Conservation (phyloP, 2,797 vertebrate genomes). For the Phalanger gymnotis region DNA sequence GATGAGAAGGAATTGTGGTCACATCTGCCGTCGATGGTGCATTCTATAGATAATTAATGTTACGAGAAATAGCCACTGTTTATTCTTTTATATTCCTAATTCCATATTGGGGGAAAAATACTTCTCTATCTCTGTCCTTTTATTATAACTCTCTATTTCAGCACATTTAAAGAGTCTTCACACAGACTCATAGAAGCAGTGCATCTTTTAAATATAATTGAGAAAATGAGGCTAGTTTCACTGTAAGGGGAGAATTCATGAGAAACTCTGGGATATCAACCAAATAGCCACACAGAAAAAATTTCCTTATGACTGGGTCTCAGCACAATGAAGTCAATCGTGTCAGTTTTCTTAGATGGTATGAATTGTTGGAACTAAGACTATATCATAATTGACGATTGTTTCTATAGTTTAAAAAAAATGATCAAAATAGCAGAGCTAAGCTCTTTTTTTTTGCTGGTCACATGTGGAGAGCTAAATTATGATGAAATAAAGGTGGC, state of each 20-base stretch:
- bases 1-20: conserved; percentile 71
- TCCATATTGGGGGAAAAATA: conserved; percentile 64
- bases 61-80: conserved; percentile 62
- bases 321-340: not conserved
- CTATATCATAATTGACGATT: not conserved
- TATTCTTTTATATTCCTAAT: conserved; percentile 71
- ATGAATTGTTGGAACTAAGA: not conserved
- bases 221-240: not conserved
- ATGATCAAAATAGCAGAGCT: not conserved
- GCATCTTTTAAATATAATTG: not conserved
- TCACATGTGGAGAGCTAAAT: not conserved
- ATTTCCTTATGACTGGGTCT: not conserved
- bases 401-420: not conserved
- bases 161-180: conserved; percentile 6
- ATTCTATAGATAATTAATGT: conserved; percentile 79
- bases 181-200: not conserved
- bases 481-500: not conserved
- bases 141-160: conserved; percentile 12
- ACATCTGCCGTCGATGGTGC: conserved; percentile 62
- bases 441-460: not conserved
- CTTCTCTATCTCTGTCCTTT: conserved; percentile 24
- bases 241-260: rapidly evolving
- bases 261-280: not conserved
- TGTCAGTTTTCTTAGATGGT: not conserved
- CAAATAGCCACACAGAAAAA: not conserved